Conservation (phyloP, 2,888 invertebrate genomes). For the Temnothorax ravouxi region DNA sequence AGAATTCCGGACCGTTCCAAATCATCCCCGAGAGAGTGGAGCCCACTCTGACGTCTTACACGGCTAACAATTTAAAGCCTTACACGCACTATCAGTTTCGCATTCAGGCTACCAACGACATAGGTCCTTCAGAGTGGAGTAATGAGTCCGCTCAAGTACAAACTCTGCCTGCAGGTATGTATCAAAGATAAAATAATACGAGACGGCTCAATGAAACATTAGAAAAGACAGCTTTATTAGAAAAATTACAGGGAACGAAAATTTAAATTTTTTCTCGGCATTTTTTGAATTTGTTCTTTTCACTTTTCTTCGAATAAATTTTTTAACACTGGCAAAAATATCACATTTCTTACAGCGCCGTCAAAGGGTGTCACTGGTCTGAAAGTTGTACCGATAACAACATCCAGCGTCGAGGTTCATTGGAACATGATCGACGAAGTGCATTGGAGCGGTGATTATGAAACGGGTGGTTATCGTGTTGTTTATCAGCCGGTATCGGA, state of each 20-base stretch:
- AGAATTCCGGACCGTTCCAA: constrained; percentile 95
- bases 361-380: constrained; percentile 93
- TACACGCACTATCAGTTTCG: constrained; percentile 96
- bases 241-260: not conserved
- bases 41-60: constrained; percentile 95
- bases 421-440: constrained; percentile 94
- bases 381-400: constrained; percentile 97
- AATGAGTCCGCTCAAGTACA: constrained; percentile 94
- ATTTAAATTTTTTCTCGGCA: not conserved
- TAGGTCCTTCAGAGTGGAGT: constrained; percentile 97
- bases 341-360: constrained; percentile 89
- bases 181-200: constrained; percentile 7
- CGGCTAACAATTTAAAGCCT: constrained; percentile 94
- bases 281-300: not conserved
- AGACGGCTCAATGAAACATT: not conserved
- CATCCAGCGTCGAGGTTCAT: constrained; percentile 96
- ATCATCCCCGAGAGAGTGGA: constrained; percentile 95
- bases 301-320: not conserved
- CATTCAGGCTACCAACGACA: constrained; percentile 98
- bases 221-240: not conserved
- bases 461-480: constrained; percentile 95
- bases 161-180: constrained; percentile 93
- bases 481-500: constrained; percentile 96
- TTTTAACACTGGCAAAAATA: constrained; percentile 9
- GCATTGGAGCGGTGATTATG: constrained; percentile 95